phyloP scores from a whole-genome alignment of 2,888 invertebrate genomes.

The Carcina quercana region DNA sequence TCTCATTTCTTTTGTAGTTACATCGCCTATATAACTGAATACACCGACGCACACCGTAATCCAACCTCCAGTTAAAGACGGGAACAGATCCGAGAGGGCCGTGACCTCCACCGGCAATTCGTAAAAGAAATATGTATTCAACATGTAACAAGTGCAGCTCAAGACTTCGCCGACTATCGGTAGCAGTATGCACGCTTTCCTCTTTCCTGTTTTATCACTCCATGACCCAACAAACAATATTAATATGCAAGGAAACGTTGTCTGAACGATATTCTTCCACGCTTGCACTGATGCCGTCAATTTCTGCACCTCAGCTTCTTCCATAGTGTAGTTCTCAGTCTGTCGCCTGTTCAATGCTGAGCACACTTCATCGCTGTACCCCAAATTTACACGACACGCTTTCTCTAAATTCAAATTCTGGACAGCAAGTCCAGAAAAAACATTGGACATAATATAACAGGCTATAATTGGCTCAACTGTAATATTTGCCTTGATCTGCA shows the following conservation, averaged over 20 bases:
- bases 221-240: constrained; percentile 89
- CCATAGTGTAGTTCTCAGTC: constrained; percentile 74
- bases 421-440: constrained; percentile 83
- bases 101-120: constrained; percentile 74
- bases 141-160: constrained; percentile 83
- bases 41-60: constrained; percentile 75
- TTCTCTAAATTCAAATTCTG: constrained; percentile 83
- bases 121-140: constrained; percentile 85
- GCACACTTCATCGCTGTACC: constrained; percentile 80
- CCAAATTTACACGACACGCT: constrained; percentile 87
- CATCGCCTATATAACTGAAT: constrained; percentile 78
- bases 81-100: constrained; percentile 70
- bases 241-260: constrained; percentile 84
- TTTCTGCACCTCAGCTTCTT: constrained; percentile 79
- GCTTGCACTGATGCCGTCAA: constrained; percentile 85
- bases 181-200: constrained; percentile 87
- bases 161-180: constrained; percentile 87
- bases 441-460: constrained; percentile 80
- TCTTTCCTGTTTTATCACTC: constrained; percentile 80
- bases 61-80: constrained; percentile 74
- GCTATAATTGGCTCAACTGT: constrained; percentile 81
- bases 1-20: constrained; percentile 74
- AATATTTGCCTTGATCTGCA: constrained; percentile 73
- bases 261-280: constrained; percentile 90
- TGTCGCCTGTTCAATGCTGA: constrained; percentile 82